Percentiles rank a stretch among this genome's conserved stretches.
Evolutionary conservation across 2,888 invertebrate genomes (phyloP).

Genomic region (Balanococcus diminutus): DNA sequence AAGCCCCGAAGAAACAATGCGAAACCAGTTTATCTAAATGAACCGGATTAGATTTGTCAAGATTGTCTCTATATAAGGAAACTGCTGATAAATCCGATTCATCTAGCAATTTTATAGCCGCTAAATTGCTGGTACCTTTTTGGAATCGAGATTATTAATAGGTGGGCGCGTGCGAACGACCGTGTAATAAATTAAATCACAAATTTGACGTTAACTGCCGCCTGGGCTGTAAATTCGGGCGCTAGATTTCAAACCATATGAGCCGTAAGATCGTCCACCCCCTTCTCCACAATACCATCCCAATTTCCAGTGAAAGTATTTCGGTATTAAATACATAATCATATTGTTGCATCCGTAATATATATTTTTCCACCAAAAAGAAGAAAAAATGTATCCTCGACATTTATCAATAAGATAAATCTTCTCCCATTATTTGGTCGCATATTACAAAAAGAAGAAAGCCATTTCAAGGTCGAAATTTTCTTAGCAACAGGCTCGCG

Average conservation of each 20-base stretch:
- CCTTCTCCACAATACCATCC: not conserved
- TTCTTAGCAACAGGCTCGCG: not conserved
- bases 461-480: constrained; percentile 32
- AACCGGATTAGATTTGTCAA: constrained; percentile 41
- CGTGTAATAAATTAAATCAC: constrained; percentile 37
- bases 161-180: constrained; percentile 31
- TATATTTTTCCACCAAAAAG: not conserved
- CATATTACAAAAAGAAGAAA: not conserved
- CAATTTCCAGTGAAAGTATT: not conserved
- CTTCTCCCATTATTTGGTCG: constrained; percentile 15
- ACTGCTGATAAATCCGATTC: not conserved
- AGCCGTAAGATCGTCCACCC: not conserved
- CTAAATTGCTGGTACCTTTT: not conserved
- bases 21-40: constrained; percentile 28
- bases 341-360: not conserved
- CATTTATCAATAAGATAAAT: constrained; percentile 42
- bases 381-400: not conserved
- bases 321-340: not conserved
- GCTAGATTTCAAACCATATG: not conserved
- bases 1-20: constrained; percentile 1
- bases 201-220: constrained; percentile 35
- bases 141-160: not conserved
- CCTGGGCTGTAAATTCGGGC: not conserved
- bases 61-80: constrained; percentile 29
- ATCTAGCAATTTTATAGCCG: constrained; percentile 10